These are phyloP conservation scores for Pseudomugil tenellus DNA, from an alignment of 2,797 vertebrate genomes.

Conservation along the genomic window DNA sequence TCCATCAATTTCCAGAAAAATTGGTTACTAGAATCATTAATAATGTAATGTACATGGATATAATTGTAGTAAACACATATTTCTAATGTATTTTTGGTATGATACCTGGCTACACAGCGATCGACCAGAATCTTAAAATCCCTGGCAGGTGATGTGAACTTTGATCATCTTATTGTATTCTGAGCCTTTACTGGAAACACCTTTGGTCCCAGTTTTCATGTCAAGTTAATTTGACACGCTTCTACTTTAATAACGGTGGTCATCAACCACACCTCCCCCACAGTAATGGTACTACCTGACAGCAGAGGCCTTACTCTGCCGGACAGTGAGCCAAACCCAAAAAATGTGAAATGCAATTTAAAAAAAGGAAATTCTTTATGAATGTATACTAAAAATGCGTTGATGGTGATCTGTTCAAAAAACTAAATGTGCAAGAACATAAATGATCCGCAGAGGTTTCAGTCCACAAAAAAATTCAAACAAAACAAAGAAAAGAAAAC, in stretches of 20 bases:
- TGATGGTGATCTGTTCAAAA: not conserved
- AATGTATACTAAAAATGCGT: not conserved
- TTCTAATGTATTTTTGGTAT: not conserved
- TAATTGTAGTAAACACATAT: too few relatives aligned
- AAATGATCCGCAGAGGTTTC: not conserved
- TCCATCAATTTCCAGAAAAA: not conserved
- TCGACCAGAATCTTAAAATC: not conserved
- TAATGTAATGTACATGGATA: not conserved
- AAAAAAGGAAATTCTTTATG: too few relatives aligned
- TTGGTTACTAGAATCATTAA: not conserved
- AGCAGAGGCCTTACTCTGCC: not conserved
- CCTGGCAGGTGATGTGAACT: not conserved
- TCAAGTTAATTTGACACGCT: not conserved
- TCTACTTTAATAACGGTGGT: not conserved
- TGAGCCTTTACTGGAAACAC: not conserved
- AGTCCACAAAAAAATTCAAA: not conserved
- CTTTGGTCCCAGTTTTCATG: not conserved
- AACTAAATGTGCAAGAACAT: not conserved
- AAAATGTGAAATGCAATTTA: too few relatives aligned
- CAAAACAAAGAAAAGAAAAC: not conserved
- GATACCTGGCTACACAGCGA: not conserved
- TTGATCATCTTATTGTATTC: not conserved
- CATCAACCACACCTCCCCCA: not conserved
- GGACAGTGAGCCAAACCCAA: not conserved
- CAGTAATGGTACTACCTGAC: not conserved